Evolutionary conservation across 1,140 invertebrate species (phyloP), one percentile per base, ranked within the genome.

Genomic region (Dendroctonus valens): DNA sequence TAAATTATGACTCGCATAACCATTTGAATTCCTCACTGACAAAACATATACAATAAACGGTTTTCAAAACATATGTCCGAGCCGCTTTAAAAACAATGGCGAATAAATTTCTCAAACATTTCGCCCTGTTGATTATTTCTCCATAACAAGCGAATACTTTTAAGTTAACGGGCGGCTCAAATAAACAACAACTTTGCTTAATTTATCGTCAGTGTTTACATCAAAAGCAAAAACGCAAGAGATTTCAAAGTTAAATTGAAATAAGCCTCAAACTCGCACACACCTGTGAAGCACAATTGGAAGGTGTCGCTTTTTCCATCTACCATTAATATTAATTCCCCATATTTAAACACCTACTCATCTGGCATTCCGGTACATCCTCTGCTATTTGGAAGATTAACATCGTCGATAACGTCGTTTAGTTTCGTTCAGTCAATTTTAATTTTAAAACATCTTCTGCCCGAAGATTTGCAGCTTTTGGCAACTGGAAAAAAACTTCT

Each of bases 301-400:
- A 60, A 61, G 59, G 59, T 61, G 48, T 61, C 37, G 37, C 26
- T 51, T 61, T 61, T 61, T 61, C 49, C 6, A 39, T 46, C 26
- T 44, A 55, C 39, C 59, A 61, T 61, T 61, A 61, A 61, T 61
- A 61, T 61, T 61, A 51, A 61, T 61, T 61, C 48, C 41, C 37
- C 38, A 57, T 48, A 46, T 59, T 59, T 46, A 59, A 46, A 59
- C 42, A 59, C 57, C 57, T 59, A 59, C 57, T 59, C 42, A 48
- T 14, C 42, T 40, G 14, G 57, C 42, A 46, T 59, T 46, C 42
- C 41, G 14, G 26, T 59, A 59, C 41, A 37, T 12, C 14, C 54
- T 49, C 41, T 39, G 57, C 11, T 12, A 59, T 48, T 49, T 59
- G 9, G 57, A n/a, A 46, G 57, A 59, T 46, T 46, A 59, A 46